Percentiles rank a stretch among this genome's conserved stretches.
Evolutionary conservation across 2,888 invertebrate species (phyloP).

Genomic region (Platycheirus albimanus): DNA sequence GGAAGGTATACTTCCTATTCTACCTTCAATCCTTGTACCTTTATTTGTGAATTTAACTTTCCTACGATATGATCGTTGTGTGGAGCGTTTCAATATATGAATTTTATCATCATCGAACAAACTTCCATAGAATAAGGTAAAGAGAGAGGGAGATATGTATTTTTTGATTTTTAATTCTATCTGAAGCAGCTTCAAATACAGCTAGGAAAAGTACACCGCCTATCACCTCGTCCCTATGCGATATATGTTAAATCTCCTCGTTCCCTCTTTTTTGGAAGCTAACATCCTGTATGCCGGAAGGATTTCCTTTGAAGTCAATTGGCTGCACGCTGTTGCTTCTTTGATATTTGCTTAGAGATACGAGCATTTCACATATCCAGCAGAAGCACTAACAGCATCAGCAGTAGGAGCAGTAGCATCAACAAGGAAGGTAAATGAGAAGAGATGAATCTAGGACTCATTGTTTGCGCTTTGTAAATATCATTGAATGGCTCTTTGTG

Average conservation of each 20-base stretch:
- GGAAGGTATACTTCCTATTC: background rate
- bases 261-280: slow-evolving; percentile 33
- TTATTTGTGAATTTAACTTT: slow-evolving; percentile 16
- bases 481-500: slow-evolving; percentile 53
- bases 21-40: slow-evolving; percentile 12
- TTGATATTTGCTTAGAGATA: slow-evolving; percentile 58
- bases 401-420: too few species aligned
- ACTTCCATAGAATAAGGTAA: too few species aligned
- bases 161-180: slow-evolving; percentile 37
- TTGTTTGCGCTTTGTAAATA: slow-evolving; percentile 69
- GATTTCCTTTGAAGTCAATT: slow-evolving; percentile 70
- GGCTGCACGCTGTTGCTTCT: slow-evolving; percentile 68
- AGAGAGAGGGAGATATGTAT: slow-evolving; percentile 1
- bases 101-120: slow-evolving; percentile 52
- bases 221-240: too few species aligned
- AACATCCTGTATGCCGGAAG: slow-evolving; percentile 51
- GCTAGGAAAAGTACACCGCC: slow-evolving; percentile 3
- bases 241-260: too few species aligned
- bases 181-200: background rate
- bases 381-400: too few species aligned
- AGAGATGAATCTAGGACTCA: slow-evolving; percentile 16
- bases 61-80: background rate
- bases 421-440: slow-evolving; percentile 15
- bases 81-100: slow-evolving; percentile 52
- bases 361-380: slow-evolving; percentile 34